phyloP scores from a whole-genome alignment of 2,888 invertebrate genomes.

The Scrobipalpa costella region DNA sequence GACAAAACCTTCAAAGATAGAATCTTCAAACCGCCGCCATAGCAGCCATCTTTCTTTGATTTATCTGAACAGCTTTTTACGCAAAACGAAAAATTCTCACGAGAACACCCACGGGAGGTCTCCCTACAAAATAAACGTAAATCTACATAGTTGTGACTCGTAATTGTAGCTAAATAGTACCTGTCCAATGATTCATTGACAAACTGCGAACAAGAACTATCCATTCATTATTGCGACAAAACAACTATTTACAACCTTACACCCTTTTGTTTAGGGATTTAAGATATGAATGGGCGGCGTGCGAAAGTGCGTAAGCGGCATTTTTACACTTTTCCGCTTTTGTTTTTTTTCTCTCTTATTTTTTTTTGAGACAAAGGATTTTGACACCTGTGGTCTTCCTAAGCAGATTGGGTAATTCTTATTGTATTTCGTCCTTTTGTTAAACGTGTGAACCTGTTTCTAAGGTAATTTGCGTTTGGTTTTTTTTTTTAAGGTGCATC shows the following conservation, averaged over 20 bases:
- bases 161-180: no score
- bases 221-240: constrained; percentile 5
- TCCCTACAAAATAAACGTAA: not conserved
- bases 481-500: constrained; percentile 12
- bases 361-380: constrained; percentile 26
- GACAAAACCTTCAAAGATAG: not conserved
- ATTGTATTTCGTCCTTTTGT: constrained; percentile 24
- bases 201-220: not conserved
- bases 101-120: constrained; percentile 8
- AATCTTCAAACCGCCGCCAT: not conserved
- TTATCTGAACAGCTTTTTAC: not conserved
- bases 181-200: constrained; percentile 15
- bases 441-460: constrained; percentile 24
- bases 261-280: constrained; percentile 14
- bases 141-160: not conserved
- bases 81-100: not conserved
- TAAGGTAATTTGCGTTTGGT: constrained; percentile 9
- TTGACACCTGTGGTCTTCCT: constrained; percentile 31
- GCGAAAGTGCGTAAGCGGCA: constrained; percentile 20
- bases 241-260: constrained; percentile 13
- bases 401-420: constrained; percentile 19
- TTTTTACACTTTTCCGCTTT: constrained; percentile 9
- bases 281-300: constrained; percentile 12
- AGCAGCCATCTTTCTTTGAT: not conserved
- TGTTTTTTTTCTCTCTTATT: constrained; percentile 12